Evolutionary conservation across 2,888 invertebrate species (phyloP).

Genomic region (Terebella lapidaria): DNA sequence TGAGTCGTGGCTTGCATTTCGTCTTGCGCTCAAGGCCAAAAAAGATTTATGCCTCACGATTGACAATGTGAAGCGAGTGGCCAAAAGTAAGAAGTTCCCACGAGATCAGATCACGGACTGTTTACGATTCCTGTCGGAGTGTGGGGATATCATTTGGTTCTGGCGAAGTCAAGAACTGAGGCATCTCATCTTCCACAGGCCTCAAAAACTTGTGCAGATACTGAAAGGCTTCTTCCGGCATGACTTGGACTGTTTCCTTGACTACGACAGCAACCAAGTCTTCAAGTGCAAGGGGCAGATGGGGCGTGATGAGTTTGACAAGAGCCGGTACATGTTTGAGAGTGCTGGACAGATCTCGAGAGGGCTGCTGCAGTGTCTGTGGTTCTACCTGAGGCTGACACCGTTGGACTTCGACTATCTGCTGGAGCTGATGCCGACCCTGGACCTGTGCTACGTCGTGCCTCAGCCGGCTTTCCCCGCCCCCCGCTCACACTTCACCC

Average conservation of each 20-base stretch:
- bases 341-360: conserved; percentile 43
- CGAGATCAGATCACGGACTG: conserved; percentile 37
- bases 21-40: conserved; percentile 31
- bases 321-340: conserved; percentile 32
- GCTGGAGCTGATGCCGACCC: conserved; percentile 36
- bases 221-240: conserved; percentile 41
- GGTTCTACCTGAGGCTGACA: conserved; percentile 39
- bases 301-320: conserved; percentile 33
- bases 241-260: conserved; percentile 37
- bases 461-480: conserved; percentile 38
- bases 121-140: conserved; percentile 38
- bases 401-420: conserved; percentile 33
- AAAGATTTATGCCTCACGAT: conserved; percentile 33
- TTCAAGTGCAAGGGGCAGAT: conserved; percentile 43
- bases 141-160: conserved; percentile 47
- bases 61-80: conserved; percentile 32
- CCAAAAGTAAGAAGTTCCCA: conserved; percentile 25
- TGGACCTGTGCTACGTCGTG: conserved; percentile 44
- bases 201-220: conserved; percentile 34
- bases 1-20: conserved; percentile 36
- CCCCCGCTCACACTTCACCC: conserved; percentile 5
- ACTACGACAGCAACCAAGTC: conserved; percentile 37
- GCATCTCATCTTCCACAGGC: conserved; percentile 43
- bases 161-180: conserved; percentile 31
- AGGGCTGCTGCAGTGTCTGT: conserved; percentile 43